phyloP scores from a whole-genome alignment of 2,888 invertebrate genomes.

The Perizoma flavofasciatum region DNA sequence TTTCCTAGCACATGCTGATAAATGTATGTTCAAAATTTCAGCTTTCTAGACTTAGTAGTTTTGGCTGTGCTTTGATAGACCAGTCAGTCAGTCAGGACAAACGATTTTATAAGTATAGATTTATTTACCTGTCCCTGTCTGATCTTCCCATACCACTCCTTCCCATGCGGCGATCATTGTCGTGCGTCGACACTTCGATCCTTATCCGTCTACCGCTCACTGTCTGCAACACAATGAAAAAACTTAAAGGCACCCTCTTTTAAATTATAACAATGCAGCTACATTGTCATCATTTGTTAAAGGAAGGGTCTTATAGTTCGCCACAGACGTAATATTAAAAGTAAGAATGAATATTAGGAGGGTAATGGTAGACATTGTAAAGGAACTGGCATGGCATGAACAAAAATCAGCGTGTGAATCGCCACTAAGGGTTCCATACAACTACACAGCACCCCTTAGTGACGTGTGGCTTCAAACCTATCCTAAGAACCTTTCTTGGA shows the following conservation, averaged over 20 bases:
- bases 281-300: conserved; percentile 8
- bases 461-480: too few relatives aligned
- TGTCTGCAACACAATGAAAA: conserved; percentile 71
- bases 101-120: background rate
- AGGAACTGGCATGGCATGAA: background rate
- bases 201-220: conserved; percentile 90
- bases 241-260: background rate
- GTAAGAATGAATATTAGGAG: background rate
- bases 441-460: too few relatives aligned
- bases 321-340: background rate
- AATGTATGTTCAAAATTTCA: too few relatives aligned
- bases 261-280: background rate
- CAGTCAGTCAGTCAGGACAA: too few relatives aligned
- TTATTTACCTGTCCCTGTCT: conserved; percentile 71
- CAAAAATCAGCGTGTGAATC: too few relatives aligned
- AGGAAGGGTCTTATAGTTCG: background rate
- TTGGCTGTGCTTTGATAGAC: too few relatives aligned
- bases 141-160: conserved; percentile 77
- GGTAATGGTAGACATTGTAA: background rate
- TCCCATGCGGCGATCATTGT: conserved; percentile 87
- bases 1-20: too few relatives aligned
- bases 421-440: too few relatives aligned
- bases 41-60: too few relatives aligned
- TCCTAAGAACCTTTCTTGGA: too few relatives aligned
- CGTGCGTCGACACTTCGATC: conserved; percentile 91